Evolutionary conservation across 1,140 invertebrate species (phyloP), one percentile per base, ranked within the genome.

Genomic region (Apocrypta bakeri): DNA sequence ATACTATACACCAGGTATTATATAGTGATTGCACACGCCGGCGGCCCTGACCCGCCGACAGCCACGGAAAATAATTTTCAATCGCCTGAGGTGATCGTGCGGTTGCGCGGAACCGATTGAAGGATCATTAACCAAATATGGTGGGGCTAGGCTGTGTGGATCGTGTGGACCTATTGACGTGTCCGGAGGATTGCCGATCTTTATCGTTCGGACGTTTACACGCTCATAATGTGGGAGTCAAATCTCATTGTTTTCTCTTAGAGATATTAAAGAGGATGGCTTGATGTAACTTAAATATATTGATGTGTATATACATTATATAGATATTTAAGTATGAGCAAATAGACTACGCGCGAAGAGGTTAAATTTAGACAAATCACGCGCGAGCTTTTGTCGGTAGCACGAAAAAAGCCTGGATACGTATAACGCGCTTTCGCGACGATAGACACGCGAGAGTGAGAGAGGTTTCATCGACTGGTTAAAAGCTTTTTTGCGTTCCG

Each of bases 401-500:
- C 81, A 56, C 66, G 78, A 76, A 66, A 83, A 81, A 84, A 86
- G 78, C 83, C 83, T 11, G 85, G 84, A 82, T 85, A 48, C 42
- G 21, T n/a, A n/a, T n/a, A n/a, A n/a, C n/a, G n/a, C n/a, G n/a
- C n/a, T n/a, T n/a, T n/a, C 12, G 25, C n/a, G 25, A 79, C 80
- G 82, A 48, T 77, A 83, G 66, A 84, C 81, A 84, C 17, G 27
- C 14, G 24, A 14, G 61, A 8, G 48, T 14, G 33, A 25, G 40
- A 79, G 74, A 82, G 75, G 69, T 76, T 85, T 87, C 85, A 87
- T 87, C 85, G 83, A 79, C 33, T 37, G 82, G 81, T 83, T 87
- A 87, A 87, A 87, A 87, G 86, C 86, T 87, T 87, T 87, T 87
- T 87, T 85, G 84, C 85, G 86, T 85, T 79, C 27, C 77, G 79